Evolutionary conservation across 1,140 invertebrate species (phyloP).

Genomic region (Hyphantria cunea): DNA sequence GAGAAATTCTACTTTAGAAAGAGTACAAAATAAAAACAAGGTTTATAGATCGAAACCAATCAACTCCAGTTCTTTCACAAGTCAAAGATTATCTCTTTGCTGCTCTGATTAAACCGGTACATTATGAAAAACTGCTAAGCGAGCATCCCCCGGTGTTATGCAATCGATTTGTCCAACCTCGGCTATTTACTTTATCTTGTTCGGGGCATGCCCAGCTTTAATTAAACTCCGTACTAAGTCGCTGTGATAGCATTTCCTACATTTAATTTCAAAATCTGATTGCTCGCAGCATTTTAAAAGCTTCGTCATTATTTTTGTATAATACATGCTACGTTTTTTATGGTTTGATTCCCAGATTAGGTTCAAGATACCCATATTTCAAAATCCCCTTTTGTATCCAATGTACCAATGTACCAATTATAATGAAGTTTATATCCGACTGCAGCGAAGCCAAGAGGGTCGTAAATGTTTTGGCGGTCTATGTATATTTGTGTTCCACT

Average conservation of each 20-base stretch:
- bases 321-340: no score
- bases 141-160: conserved; percentile 22
- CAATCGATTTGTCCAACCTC: conserved; percentile 25
- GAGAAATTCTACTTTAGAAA: no score
- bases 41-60: conserved; percentile 19
- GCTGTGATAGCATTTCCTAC: conserved; percentile 23
- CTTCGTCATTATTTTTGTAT: conserved; percentile 14
- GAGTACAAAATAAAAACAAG: not conserved
- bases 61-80: conserved; percentile 8
- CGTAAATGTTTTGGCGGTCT: no score
- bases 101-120: conserved; percentile 14
- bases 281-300: conserved; percentile 14
- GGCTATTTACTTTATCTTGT: conserved; percentile 21
- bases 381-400: no score
- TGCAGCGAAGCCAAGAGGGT: no score
- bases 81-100: conserved; percentile 24
- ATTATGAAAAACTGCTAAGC: conserved; percentile 28
- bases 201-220: conserved; percentile 15
- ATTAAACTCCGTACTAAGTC: conserved; percentile 25
- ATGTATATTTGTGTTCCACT: no score
- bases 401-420: no score
- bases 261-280: conserved; percentile 27
- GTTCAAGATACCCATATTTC: no score
- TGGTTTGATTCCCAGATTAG: not conserved
- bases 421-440: no score